These are phyloP conservation scores for Diadromus collaris DNA, from an alignment of 2,888 invertebrate genomes.

Conservation along the genomic window DNA sequence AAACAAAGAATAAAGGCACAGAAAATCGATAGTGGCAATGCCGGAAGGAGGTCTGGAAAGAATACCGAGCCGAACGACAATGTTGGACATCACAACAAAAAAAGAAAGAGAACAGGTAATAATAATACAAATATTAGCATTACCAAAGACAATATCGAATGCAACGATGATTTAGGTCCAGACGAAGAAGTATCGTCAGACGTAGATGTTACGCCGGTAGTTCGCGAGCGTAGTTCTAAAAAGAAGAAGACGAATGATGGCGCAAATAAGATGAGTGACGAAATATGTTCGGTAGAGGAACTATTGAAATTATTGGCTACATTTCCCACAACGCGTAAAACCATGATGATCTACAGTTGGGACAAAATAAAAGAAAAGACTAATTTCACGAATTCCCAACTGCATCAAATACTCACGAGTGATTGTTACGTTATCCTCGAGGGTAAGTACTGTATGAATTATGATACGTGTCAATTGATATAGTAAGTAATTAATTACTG, in stretches of 20 bases:
- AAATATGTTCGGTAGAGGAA: neutral
- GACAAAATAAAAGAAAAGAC: neutral
- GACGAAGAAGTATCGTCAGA: neutral
- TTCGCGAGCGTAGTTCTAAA: neutral
- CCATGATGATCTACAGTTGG: neutral
- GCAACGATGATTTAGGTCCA: neutral
- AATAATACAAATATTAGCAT: too few relatives aligned
- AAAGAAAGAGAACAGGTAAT: too few relatives aligned
- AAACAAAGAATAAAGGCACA: neutral
- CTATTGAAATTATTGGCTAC: neutral
- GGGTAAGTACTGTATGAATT: neutral
- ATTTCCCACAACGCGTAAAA: neutral
- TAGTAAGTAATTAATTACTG: too few relatives aligned
- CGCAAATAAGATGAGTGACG: neutral
- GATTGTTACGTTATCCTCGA: conserved; percentile 6
- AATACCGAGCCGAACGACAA: neutral
- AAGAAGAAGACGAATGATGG: neutral
- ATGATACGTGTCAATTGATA: neutral
- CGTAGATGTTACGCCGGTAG: neutral
- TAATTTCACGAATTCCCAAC: neutral
- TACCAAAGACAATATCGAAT: neutral
- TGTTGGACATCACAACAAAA: too few relatives aligned
- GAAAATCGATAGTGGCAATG: neutral
- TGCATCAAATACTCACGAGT: neutral
- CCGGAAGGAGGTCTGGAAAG: neutral